Conservation (phyloP, 2,888 invertebrate species). For the Phyllotreta striolata region DNA sequence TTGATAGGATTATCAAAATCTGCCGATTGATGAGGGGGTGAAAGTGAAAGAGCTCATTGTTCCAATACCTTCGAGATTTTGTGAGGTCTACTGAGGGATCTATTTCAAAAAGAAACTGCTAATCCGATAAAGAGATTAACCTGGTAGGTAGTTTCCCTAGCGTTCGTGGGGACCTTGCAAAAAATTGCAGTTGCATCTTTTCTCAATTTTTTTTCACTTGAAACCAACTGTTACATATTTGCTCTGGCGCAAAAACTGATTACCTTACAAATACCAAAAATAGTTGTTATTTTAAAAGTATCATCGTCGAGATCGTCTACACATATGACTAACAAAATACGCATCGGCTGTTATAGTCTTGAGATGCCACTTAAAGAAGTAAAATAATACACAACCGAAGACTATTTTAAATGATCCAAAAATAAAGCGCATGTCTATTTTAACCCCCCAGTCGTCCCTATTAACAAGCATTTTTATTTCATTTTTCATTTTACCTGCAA, state of each 20-base stretch:
- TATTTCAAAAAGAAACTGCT: slow-evolving; percentile 9
- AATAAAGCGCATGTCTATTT: slow-evolving; percentile 55
- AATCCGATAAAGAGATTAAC: slow-evolving; percentile 5
- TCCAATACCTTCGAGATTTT: neutral
- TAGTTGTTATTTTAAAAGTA: slow-evolving; percentile 34
- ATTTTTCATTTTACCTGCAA: slow-evolving; percentile 32
- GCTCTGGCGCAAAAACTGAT: slow-evolving; percentile 21
- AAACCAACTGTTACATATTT: slow-evolving; percentile 22
- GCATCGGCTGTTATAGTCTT: slow-evolving; percentile 34
- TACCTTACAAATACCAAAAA: no score
- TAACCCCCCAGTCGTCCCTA: slow-evolving; percentile 39
- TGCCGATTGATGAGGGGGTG: neutral
- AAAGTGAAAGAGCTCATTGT: slow-evolving; percentile 1
- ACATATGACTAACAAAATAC: slow-evolving; percentile 38
- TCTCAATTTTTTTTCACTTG: neutral
- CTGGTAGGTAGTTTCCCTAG: no score
- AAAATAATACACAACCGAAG: slow-evolving; percentile 50
- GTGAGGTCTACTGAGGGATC: neutral
- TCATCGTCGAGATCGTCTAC: slow-evolving; percentile 31
- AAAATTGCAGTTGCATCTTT: neutral
- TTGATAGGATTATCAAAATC: slow-evolving; percentile 13
- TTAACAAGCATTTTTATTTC: slow-evolving; percentile 24
- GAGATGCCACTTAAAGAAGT: slow-evolving; percentile 47
- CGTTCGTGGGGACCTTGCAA: no score
- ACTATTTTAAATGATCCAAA: slow-evolving; percentile 59